These are phyloP conservation scores for Microchrysa polita DNA, from an alignment of 2,888 invertebrate genomes.

Conservation along the genomic window DNA sequence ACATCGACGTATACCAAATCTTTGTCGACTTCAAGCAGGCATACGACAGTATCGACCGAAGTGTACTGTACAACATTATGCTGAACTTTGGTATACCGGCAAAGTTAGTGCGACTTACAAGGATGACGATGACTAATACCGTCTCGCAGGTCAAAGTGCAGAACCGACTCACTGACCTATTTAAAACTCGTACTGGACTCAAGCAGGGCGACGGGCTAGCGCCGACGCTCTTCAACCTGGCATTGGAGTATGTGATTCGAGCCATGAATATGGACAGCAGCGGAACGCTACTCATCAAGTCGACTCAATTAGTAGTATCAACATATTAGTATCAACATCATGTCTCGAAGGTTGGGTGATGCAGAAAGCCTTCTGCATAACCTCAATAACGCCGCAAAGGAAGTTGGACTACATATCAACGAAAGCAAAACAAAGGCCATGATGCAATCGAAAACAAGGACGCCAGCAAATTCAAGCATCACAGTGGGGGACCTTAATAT, in stretches of 20 bases:
- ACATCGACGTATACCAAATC: not conserved
- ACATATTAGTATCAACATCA: not conserved
- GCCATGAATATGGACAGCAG: not conserved
- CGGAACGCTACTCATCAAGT: not conserved
- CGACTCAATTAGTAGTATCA: not conserved
- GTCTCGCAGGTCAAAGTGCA: not conserved
- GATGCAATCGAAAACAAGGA: not conserved
- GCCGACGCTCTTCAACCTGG: not conserved
- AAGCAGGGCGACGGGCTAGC: not conserved
- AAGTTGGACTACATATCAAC: not conserved
- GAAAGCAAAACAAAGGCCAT: not conserved
- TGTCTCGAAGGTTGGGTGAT: not conserved
- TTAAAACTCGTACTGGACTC: not conserved
- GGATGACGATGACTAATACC: conserved; percentile 3
- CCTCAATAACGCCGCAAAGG: not conserved
- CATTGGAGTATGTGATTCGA: not conserved
- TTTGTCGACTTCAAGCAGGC: conserved; percentile 27
- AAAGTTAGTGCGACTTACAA: not conserved
- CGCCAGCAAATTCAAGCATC: not conserved
- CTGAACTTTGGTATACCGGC: not conserved
- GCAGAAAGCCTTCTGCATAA: not conserved
- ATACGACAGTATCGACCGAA: not conserved
- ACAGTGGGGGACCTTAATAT: not conserved
- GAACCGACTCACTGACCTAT: not conserved
- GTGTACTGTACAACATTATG: not conserved